These are phyloP conservation scores for Drosophila virilis DNA, from an alignment of 1,140 invertebrate genomes.

Conservation along the genomic window DNA sequence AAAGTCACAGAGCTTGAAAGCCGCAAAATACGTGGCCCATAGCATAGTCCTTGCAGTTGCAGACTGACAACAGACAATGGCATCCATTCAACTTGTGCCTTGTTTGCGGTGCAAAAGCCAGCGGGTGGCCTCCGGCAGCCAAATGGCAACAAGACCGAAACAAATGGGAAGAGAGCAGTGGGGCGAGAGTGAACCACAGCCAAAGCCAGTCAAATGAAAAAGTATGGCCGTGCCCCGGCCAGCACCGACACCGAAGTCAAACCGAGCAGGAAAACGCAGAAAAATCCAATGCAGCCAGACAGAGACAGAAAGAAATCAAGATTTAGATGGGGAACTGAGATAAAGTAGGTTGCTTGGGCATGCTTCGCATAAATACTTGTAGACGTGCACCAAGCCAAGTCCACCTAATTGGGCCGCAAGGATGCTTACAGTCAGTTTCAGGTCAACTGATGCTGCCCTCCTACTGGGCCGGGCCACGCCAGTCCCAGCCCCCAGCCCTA, in stretches of 20 bases:
- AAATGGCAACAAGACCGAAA: constrained; percentile 42
- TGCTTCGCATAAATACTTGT: constrained; percentile 44
- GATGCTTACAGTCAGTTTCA: constrained; percentile 53
- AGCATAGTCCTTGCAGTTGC: constrained; percentile 11
- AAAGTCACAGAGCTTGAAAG: background rate
- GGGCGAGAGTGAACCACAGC: background rate
- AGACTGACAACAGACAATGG: constrained; percentile 39
- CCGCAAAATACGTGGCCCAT: constrained; percentile 7
- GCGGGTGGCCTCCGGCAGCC: constrained; percentile 12
- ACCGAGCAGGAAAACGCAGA: constrained; percentile 24
- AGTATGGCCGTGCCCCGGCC: constrained; percentile 23
- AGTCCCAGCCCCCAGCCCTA: background rate
- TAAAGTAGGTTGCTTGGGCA: constrained; percentile 15
- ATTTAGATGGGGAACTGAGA: constrained; percentile 1
- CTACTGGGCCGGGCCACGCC: constrained; percentile 10
- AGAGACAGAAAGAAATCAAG: background rate
- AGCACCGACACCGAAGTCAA: constrained; percentile 15
- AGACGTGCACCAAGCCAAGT: background rate
- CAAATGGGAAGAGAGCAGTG: constrained; percentile 25
- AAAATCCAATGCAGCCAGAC: constrained; percentile 1
- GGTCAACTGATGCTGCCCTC: constrained; percentile 48
- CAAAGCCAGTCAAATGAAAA: constrained; percentile 45
- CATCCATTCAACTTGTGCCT: constrained; percentile 33
- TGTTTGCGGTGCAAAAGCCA: constrained; percentile 27
- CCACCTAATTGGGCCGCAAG: constrained; percentile 65